Evolutionary conservation across 2,113 vertebrate species (phyloP).

Genomic region (Rhipidura dahli): DNA sequence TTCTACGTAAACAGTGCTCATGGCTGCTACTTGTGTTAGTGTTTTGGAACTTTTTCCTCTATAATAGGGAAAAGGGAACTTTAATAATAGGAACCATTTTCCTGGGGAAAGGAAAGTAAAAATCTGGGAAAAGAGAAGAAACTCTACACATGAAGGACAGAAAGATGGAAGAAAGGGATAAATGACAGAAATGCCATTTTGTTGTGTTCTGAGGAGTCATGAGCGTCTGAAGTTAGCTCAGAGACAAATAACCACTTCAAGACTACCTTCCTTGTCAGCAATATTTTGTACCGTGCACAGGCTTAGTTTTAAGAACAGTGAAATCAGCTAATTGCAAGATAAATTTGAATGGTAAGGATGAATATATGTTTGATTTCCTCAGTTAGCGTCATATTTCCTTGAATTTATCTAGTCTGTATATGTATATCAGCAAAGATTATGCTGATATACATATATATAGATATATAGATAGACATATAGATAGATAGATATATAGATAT

Average conservation of each 20-base stretch:
- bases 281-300: background rate
- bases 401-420: background rate
- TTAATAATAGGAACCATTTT: background rate
- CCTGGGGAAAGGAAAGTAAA: background rate
- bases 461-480: no score
- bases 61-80: background rate
- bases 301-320: background rate
- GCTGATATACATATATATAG: no score
- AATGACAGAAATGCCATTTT: background rate
- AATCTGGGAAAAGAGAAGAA: background rate
- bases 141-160: background rate
- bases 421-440: no score
- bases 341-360: background rate
- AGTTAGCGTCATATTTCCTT: background rate
- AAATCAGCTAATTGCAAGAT: background rate
- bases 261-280: background rate
- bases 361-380: background rate
- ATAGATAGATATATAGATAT: no score
- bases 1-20: background rate
- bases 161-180: background rate
- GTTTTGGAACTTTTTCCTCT: background rate
- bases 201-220: background rate
- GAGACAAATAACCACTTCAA: background rate
- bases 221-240: background rate
- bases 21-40: background rate